Conservation (phyloP, 2,797 vertebrate species). For the Poliocrania exsul region DNA sequence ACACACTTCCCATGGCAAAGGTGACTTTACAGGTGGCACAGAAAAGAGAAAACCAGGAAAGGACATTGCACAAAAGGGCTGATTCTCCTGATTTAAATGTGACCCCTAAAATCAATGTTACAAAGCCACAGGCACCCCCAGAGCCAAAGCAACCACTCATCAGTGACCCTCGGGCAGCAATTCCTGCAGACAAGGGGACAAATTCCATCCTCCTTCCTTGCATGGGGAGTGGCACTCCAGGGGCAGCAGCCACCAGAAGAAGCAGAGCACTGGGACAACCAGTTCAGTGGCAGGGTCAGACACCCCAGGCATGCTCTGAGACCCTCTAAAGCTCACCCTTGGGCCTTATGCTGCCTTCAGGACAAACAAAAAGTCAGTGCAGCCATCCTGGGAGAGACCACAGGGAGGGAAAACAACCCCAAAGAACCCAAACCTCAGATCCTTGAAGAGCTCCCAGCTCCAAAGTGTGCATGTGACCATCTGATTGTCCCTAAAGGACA, state of each 20-base stretch:
- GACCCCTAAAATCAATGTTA: background rate
- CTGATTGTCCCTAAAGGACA: background rate
- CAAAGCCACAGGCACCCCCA: background rate
- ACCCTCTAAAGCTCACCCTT: background rate
- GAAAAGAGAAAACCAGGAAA: background rate
- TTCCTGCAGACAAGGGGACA: background rate
- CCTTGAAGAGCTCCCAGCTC: background rate
- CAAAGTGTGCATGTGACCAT: background rate
- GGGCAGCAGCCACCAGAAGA: background rate
- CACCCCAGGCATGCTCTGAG: fast-evolving
- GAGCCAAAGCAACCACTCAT: background rate
- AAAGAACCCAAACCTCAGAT: background rate
- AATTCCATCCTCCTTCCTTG: background rate
- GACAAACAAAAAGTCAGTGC: background rate
- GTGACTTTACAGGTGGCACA: background rate
- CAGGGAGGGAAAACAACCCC: background rate
- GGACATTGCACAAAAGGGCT: fast-evolving
- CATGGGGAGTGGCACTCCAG: fast-evolving
- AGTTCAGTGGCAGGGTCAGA: background rate
- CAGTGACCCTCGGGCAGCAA: fast-evolving
- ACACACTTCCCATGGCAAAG: background rate
- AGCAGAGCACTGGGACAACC: background rate
- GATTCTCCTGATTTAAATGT: background rate
- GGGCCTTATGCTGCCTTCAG: background rate
- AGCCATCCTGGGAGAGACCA: background rate